Conservation (phyloP, 2,113 vertebrate genomes). For the Pelvicachromis taeniatus region DNA sequence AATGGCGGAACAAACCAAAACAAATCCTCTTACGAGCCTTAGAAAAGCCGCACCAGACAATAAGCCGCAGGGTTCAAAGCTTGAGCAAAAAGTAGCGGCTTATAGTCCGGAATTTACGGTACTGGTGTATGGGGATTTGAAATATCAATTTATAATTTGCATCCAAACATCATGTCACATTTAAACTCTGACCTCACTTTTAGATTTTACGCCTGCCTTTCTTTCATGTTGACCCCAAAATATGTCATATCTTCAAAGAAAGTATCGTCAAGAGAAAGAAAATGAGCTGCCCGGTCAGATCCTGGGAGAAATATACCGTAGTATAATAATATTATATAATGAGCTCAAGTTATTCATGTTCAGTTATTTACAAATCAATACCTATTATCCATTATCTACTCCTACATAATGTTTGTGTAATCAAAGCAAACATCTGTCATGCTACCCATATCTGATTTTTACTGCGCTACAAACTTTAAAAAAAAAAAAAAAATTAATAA, state of each 20-base stretch:
- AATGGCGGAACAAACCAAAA: too few relatives aligned
- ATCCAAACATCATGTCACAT: neutral
- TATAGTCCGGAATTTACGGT: too few relatives aligned
- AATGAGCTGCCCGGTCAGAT: neutral
- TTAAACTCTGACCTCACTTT: neutral
- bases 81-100: too few relatives aligned
- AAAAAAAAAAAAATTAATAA: neutral
- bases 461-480: neutral
- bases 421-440: neutral
- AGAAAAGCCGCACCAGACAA: too few relatives aligned
- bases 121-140: neutral
- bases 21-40: too few relatives aligned
- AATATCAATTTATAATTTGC: neutral
- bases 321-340: neutral
- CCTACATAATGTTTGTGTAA: neutral
- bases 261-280: neutral
- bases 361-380: neutral
- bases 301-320: neutral
- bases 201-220: neutral
- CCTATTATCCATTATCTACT: neutral
- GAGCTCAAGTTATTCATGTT: neutral
- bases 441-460: neutral
- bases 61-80: too few relatives aligned
- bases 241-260: neutral
- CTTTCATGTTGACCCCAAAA: neutral